Conservation (phyloP, 1,140 invertebrate genomes). For the Orchesella cincta region DNA sequence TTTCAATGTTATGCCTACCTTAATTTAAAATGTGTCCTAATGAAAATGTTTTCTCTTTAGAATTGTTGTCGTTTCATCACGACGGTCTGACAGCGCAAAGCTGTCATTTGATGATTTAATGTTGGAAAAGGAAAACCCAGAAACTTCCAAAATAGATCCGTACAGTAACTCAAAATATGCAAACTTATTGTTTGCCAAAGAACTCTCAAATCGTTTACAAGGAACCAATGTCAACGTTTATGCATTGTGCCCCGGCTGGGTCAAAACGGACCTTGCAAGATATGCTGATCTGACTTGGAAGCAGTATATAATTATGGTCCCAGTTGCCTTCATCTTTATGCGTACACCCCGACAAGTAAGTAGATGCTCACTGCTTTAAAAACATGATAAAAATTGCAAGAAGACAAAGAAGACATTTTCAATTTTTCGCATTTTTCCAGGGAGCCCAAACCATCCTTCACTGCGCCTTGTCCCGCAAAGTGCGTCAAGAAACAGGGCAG, state of each 20-base stretch:
- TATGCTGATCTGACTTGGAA: constrained; percentile 69
- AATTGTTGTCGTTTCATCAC: constrained; percentile 63
- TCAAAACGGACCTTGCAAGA: constrained; percentile 75
- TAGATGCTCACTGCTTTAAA: background rate
- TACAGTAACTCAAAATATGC: constrained; percentile 81
- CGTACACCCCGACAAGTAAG: constrained; percentile 69
- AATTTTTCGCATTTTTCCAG: constrained; percentile 58
- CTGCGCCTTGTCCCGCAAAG: constrained; percentile 69
- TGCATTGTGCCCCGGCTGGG: constrained; percentile 80
- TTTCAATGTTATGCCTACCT: background rate
- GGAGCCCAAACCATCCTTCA: constrained; percentile 75
- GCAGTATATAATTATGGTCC: constrained; percentile 69
- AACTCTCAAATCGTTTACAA: constrained; percentile 63
- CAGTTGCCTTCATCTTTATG: constrained; percentile 70
- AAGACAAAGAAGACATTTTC: constrained; percentile 4
- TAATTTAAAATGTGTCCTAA: background rate
- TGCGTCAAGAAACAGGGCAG: constrained; percentile 64
- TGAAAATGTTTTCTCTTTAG: constrained; percentile 53
- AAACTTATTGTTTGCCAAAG: constrained; percentile 69
- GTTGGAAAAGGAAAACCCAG: constrained; percentile 59
- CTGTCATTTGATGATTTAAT: constrained; percentile 76
- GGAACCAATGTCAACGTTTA: constrained; percentile 69
- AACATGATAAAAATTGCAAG: background rate
- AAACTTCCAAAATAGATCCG: constrained; percentile 57
- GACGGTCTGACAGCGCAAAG: constrained; percentile 63